These are phyloP conservation scores for Nesometra sesokonis DNA, from an alignment of 35 echinoderm and acorn worm species.

Conservation along the genomic window DNA sequence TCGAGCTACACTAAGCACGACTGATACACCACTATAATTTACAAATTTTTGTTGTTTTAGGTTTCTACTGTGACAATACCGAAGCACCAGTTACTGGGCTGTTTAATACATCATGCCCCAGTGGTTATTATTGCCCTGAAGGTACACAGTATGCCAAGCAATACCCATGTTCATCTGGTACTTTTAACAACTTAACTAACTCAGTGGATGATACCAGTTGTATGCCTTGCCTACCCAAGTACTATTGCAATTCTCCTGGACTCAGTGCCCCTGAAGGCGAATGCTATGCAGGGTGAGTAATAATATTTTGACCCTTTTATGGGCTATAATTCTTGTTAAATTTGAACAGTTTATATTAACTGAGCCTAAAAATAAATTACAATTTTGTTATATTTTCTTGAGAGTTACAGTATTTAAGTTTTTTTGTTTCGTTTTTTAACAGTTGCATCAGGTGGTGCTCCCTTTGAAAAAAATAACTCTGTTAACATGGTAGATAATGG, in stretches of 20 bases:
- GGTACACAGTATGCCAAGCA: constrained; percentile 71
- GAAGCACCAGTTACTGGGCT: constrained; percentile 52
- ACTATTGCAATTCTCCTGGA: constrained; percentile 69
- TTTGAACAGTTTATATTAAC: too few relatives aligned
- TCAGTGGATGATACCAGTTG: constrained; percentile 44
- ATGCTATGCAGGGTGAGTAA: constrained; percentile 71
- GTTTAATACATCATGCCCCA: constrained; percentile 56
- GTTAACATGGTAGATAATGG: too few relatives aligned
- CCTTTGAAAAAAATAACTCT: too few relatives aligned
- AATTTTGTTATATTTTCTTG: too few relatives aligned
- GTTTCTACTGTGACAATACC: constrained; percentile 96
- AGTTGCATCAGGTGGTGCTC: too few relatives aligned
- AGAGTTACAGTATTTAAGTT: too few relatives aligned
- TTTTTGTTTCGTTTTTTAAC: too few relatives aligned
- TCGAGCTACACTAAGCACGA: too few relatives aligned
- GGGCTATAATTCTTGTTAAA: too few relatives aligned
- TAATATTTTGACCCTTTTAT: too few relatives aligned
- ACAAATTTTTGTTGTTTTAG: constrained; percentile 28
- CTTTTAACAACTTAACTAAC: constrained; percentile 62
- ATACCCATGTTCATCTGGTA: constrained; percentile 66
- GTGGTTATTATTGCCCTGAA: constrained; percentile 76
- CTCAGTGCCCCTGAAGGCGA: constrained; percentile 41
- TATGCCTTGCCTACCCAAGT: constrained; percentile 48
- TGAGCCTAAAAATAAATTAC: too few relatives aligned
- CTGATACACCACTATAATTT: too few relatives aligned